These are phyloP conservation scores for Leucopsar rothschildi DNA, from an alignment of 2,113 vertebrate species.

Conservation along the genomic window DNA sequence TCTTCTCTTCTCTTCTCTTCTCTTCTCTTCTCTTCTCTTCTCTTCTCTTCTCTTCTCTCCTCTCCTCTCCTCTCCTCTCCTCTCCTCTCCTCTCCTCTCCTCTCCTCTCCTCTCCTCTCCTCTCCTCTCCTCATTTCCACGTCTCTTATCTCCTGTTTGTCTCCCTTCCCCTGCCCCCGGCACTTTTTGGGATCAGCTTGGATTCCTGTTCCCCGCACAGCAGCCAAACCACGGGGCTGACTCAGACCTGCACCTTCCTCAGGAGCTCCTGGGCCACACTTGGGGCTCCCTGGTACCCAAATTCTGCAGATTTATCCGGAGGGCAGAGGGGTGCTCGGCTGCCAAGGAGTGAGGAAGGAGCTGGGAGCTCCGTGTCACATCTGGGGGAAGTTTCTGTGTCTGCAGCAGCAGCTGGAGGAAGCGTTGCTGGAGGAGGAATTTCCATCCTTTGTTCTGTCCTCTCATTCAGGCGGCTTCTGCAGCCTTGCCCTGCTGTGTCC, in stretches of 20 bases:
- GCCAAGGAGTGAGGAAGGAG: neutral
- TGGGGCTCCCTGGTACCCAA: neutral
- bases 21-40: too few species aligned
- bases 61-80: too few species aligned
- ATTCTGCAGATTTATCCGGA: neutral
- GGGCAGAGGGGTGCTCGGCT: neutral
- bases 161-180: neutral
- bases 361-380: neutral
- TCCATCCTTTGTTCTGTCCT: neutral
- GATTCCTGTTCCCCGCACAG: neutral
- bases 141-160: neutral
- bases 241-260: neutral
- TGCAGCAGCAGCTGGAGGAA: neutral
- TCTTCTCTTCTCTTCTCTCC: too few species aligned
- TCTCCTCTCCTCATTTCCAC: too few species aligned
- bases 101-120: too few species aligned
- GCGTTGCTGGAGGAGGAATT: neutral
- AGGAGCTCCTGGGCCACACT: neutral
- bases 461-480: neutral
- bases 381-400: neutral
- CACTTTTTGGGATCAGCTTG: neutral
- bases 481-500: neutral
- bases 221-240: neutral
- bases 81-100: too few species aligned
- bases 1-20: too few species aligned